Evolutionary conservation across 2,113 vertebrate genomes (phyloP).

Genomic region (Anhinga anhinga): DNA sequence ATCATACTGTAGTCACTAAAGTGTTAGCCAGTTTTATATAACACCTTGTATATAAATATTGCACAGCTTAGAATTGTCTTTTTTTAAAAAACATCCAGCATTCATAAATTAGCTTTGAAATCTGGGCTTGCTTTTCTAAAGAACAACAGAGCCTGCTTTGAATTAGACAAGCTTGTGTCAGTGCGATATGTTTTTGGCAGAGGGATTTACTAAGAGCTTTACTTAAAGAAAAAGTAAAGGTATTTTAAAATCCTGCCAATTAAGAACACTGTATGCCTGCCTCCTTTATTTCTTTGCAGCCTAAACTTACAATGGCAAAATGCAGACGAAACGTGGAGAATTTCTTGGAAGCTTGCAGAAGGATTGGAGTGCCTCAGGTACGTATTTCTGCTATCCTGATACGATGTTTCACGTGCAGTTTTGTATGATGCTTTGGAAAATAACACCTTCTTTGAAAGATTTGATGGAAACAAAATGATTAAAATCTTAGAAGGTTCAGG

Average conservation of each 20-base stretch:
- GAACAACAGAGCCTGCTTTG: background rate
- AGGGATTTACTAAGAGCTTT: background rate
- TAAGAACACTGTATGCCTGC: background rate
- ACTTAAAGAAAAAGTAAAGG: background rate
- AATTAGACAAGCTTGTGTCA: background rate
- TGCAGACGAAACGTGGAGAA: constrained; percentile 97
- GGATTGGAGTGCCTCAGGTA: constrained; percentile 98
- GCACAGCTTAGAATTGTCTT: background rate
- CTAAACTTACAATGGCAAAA: constrained; percentile 98
- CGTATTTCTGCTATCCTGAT: background rate
- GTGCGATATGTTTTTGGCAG: background rate
- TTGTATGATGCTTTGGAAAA: background rate
- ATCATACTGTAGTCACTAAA: background rate
- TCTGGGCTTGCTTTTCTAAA: background rate
- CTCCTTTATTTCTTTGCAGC: constrained; percentile 73
- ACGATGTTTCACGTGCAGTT: background rate
- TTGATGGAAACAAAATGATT: background rate
- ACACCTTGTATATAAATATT: background rate
- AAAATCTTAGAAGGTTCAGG: background rate
- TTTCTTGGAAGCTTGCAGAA: constrained; percentile 95
- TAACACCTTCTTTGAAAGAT: background rate
- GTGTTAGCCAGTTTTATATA: background rate
- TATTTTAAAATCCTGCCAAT: background rate
- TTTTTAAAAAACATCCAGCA: background rate
- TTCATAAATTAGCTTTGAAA: background rate